Percentiles rank a stretch among this genome's conserved stretches.
Conservation (phyloP, 2,113 vertebrate genomes). For the Dipodomys merriami region DNA sequence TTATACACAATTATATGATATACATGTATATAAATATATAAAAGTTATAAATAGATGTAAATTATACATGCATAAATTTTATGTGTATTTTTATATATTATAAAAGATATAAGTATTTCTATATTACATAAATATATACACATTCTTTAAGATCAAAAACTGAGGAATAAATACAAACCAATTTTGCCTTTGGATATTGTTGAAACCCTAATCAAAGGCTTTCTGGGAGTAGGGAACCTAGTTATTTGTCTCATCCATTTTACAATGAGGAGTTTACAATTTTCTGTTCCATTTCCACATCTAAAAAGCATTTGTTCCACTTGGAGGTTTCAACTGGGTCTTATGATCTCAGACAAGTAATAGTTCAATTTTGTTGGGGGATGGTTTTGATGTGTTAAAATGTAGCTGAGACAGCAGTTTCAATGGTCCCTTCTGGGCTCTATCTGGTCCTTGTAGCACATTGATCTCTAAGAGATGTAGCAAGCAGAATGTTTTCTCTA, state of each 20-base stretch:
- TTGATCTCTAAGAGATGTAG: neutral
- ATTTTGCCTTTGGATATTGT: neutral
- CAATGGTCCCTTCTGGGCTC: neutral
- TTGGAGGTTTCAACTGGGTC: neutral
- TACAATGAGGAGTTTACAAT: slow-evolving; percentile 15
- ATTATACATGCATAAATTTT: too few species aligned
- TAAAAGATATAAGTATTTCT: too few species aligned
- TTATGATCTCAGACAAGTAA: neutral
- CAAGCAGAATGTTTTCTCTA: neutral
- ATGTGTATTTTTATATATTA: too few species aligned
- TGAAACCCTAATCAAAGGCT: neutral
- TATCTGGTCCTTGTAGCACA: neutral
- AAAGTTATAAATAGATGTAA: too few species aligned
- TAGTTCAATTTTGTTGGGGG: neutral
- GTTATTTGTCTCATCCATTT: neutral
- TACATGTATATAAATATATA: too few species aligned
- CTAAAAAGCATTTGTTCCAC: neutral
- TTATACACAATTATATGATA: too few species aligned
- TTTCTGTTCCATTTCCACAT: neutral
- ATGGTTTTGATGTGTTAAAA: neutral
- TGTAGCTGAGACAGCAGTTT: neutral
- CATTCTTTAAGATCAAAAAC: too few species aligned
- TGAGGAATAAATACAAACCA: neutral
- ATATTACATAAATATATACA: too few species aligned
- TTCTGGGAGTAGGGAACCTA: neutral